phyloP scores from a whole-genome alignment of 2,113 vertebrate genomes.

The Columba livia region DNA sequence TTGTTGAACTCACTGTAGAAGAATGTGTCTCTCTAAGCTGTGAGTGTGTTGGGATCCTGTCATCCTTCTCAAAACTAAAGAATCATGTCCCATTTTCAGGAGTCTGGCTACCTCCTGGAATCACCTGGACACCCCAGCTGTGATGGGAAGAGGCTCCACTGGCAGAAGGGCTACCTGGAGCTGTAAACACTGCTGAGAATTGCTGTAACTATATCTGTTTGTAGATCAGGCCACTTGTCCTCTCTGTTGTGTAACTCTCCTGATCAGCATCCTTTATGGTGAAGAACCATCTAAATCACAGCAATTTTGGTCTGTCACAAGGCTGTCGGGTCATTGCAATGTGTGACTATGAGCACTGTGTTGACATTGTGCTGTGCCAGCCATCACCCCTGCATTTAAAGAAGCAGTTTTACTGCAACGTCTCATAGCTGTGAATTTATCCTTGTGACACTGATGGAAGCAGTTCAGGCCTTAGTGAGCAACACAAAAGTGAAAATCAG shows the following conservation, averaged over 20 bases:
- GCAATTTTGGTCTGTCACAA: fast-evolving
- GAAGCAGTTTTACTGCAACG: not conserved
- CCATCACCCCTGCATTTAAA: not conserved
- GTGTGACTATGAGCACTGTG: fast-evolving
- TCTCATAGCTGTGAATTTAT: not conserved
- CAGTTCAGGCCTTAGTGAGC: not conserved
- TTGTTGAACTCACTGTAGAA: not conserved
- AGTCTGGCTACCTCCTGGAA: not conserved
- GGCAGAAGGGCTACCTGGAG: not conserved
- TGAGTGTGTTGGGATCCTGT: not conserved
- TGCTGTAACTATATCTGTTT: not conserved
- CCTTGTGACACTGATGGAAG: not conserved
- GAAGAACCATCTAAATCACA: not conserved
- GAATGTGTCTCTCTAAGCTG: not conserved
- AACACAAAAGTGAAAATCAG: not conserved
- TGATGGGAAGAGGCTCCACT: not conserved
- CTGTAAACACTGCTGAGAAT: not conserved
- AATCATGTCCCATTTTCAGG: not conserved
- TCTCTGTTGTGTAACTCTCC: fast-evolving
- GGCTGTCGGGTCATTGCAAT: not conserved
- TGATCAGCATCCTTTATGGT: not conserved
- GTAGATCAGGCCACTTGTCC: not conserved
- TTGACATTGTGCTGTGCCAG: not conserved
- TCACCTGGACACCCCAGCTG: not conserved
- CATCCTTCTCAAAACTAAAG: not conserved